A percentile compares a stretch with the other conserved stretches of the same genome.
Evolutionary conservation across 2,888 invertebrate genomes (phyloP).

Genomic region (Watsonalla cultraria): DNA sequence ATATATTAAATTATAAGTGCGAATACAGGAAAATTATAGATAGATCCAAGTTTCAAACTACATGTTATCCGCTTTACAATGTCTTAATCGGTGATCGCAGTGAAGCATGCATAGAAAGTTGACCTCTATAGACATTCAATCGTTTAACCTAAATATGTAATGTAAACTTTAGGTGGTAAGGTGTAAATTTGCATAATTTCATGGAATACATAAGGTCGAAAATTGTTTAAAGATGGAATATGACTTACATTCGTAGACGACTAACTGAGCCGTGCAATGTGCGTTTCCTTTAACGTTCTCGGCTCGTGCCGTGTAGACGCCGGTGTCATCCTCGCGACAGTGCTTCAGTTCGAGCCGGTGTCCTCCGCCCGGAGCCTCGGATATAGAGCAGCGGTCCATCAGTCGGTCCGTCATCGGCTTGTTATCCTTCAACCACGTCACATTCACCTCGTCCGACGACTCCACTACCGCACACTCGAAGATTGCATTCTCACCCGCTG

Average conservation of each 20-base stretch:
- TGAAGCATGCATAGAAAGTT: slow-evolving; percentile 45
- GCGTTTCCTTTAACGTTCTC: slow-evolving; percentile 88
- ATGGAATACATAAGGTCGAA: too few relatives aligned
- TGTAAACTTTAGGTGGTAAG: too few relatives aligned
- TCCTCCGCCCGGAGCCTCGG: slow-evolving; percentile 74
- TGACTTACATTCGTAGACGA: slow-evolving; percentile 89
- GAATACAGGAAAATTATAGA: slow-evolving; percentile 61
- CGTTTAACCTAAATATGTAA: too few relatives aligned
- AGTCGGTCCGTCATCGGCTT: slow-evolving; percentile 86
- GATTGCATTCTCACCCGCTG: slow-evolving; percentile 90
- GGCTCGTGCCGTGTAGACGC: slow-evolving; percentile 93
- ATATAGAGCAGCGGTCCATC: slow-evolving; percentile 84
- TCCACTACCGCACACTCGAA: slow-evolving; percentile 87
- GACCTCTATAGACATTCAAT: slow-evolving; percentile 1
- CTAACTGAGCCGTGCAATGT: slow-evolving; percentile 91
- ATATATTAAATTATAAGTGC: slow-evolving; percentile 29
- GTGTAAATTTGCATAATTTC: too few relatives aligned
- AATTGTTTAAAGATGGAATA: background rate
- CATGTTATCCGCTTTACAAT: slow-evolving; percentile 69
- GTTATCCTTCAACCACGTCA: slow-evolving; percentile 94
- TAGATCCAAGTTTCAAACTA: slow-evolving; percentile 41
- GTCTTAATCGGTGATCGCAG: slow-evolving; percentile 65
- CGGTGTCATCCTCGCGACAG: slow-evolving; percentile 88
- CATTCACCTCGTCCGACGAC: slow-evolving; percentile 79
- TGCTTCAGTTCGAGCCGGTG: slow-evolving; percentile 87